A percentile compares a stretch with the other conserved stretches of the same genome.
Conservation (phyloP, 2,113 vertebrate species). For the Lontra canadensis region DNA sequence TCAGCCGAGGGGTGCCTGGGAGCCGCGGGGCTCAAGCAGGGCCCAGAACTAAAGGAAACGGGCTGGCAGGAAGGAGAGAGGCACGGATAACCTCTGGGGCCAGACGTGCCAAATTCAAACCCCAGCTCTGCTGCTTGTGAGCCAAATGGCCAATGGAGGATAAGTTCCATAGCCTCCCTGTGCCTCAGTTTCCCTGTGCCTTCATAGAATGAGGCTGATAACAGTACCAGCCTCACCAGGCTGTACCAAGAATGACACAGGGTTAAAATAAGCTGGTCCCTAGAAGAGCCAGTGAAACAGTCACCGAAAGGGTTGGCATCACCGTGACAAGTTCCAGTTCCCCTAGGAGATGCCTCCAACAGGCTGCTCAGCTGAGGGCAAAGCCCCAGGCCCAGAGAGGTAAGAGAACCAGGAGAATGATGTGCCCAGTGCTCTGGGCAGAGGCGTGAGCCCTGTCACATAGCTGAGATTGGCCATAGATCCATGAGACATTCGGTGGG, state of each 20-base stretch:
- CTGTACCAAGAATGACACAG: neutral
- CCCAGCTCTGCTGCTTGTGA: neutral
- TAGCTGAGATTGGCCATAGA: neutral
- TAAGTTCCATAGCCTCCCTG: no score
- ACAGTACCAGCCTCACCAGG: neutral
- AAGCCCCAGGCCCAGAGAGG: neutral
- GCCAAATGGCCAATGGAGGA: fast-evolving
- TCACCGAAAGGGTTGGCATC: neutral
- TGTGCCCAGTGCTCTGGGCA: fast-evolving
- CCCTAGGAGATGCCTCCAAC: neutral
- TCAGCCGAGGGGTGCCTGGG: fast-evolving
- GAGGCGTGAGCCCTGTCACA: fast-evolving
- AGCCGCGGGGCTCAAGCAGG: fast-evolving
- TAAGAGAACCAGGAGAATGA: fast-evolving
- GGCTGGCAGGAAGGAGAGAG: neutral
- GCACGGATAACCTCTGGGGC: no score
- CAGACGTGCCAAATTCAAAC: neutral
- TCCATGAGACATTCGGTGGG: fast-evolving
- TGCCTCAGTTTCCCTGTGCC: neutral
- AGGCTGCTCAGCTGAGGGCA: neutral
- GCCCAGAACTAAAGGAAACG: no score
- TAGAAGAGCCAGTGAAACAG: neutral
- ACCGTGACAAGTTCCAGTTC: neutral
- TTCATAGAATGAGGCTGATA: neutral
- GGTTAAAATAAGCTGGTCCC: neutral